These are phyloP conservation scores for Argyra leucocephala DNA, from an alignment of 2,888 invertebrate species.

Conservation along the genomic window DNA sequence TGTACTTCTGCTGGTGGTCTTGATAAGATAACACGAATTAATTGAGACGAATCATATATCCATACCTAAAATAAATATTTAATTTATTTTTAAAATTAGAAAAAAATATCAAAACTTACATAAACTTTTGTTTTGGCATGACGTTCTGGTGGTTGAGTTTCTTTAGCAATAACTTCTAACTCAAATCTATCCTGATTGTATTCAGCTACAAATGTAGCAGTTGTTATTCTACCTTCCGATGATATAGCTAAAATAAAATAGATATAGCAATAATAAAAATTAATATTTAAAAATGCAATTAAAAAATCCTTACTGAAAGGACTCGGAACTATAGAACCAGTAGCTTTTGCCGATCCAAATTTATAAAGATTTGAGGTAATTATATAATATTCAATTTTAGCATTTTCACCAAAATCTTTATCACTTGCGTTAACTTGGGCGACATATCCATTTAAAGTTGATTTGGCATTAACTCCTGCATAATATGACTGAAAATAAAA, in stretches of 20 bases:
- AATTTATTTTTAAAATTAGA: neutral
- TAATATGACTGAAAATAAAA: constrained; percentile 32
- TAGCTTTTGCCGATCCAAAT: constrained; percentile 62
- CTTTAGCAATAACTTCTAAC: constrained; percentile 73
- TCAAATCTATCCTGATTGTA: constrained; percentile 83
- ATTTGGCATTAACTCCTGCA: constrained; percentile 65
- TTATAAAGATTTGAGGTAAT: constrained; percentile 72
- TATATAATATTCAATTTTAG: constrained; percentile 71
- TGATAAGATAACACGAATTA: constrained; percentile 75
- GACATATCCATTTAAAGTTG: constrained; percentile 65
- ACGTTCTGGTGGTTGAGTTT: constrained; percentile 66
- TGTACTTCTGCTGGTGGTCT: constrained; percentile 69
- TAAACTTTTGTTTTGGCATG: constrained; percentile 67
- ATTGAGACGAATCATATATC: constrained; percentile 76
- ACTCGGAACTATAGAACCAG: constrained; percentile 79
- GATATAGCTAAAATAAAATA: constrained; percentile 32
- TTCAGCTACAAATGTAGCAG: constrained; percentile 75
- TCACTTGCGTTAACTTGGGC: constrained; percentile 69
- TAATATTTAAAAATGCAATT: neutral
- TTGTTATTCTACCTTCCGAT: constrained; percentile 44
- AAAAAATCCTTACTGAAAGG: constrained; percentile 50
- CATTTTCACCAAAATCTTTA: constrained; percentile 73
- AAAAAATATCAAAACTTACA: constrained; percentile 47
- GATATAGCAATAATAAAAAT: neutral
- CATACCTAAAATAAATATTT: constrained; percentile 56